A percentile compares a stretch with the other conserved stretches of the same genome.
Evolutionary conservation across 2,797 vertebrate species (phyloP).

Genomic region (Tangara arthus): DNA sequence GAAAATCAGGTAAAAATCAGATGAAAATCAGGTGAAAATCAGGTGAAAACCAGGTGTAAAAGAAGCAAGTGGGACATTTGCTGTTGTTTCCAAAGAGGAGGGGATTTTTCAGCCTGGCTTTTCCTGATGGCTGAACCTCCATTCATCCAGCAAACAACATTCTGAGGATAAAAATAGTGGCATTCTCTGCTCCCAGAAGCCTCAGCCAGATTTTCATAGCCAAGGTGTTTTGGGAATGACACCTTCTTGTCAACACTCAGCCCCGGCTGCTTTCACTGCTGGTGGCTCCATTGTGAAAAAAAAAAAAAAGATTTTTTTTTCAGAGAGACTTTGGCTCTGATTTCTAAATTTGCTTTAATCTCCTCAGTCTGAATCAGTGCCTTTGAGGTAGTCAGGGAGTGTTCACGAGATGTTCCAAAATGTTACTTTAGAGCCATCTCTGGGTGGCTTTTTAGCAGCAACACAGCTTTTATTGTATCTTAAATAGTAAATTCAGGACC

Average conservation of each 20-base stretch:
- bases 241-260: not conserved
- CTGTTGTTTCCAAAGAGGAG: not conserved
- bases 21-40: no score
- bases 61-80: not conserved
- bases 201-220: not conserved
- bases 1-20: not conserved
- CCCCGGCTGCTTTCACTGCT: not conserved
- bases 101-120: not conserved
- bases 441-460: not conserved
- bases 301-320: not conserved
- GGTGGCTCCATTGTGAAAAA: not conserved
- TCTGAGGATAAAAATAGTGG: not conserved
- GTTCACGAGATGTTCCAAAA: not conserved
- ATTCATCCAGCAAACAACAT: not conserved
- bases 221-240: not conserved
- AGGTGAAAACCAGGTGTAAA: not conserved
- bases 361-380: not conserved
- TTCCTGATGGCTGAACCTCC: not conserved
- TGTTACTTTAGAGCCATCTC: slow-evolving; percentile 30
- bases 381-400: not conserved
- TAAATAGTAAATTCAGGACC: not conserved
- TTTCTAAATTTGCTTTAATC: not conserved
- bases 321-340: not conserved
- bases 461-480: not conserved
- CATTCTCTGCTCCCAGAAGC: not conserved